These are phyloP conservation scores for Mus minutoides DNA, from an alignment of 2,797 vertebrate species.

Conservation along the genomic window DNA sequence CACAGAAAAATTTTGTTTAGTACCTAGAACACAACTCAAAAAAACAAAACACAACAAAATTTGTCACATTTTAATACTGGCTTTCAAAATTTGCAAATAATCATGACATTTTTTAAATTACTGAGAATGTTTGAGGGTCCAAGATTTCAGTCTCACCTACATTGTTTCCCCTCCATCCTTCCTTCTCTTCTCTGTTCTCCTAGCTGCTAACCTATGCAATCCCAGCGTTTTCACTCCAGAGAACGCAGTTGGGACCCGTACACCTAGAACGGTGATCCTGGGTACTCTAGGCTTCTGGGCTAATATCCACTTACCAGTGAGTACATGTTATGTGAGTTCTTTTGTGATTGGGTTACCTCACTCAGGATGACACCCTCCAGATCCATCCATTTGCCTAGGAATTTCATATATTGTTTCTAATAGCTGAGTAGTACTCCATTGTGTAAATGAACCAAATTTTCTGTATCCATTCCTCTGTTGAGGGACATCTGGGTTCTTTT, in stretches of 20 bases:
- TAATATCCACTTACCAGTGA: too few relatives aligned
- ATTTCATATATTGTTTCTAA: too few relatives aligned
- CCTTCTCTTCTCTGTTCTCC: not conserved
- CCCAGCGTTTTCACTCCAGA: not conserved
- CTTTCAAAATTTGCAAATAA: constrained; percentile 40
- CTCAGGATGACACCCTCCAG: too few relatives aligned
- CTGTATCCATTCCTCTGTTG: too few relatives aligned
- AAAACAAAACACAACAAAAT: not conserved
- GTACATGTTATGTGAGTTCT: too few relatives aligned
- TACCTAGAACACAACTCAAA: not conserved
- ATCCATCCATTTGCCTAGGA: too few relatives aligned
- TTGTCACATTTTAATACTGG: not conserved
- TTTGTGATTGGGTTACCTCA: too few relatives aligned
- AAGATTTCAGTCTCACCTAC: not conserved
- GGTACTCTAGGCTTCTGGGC: too few relatives aligned
- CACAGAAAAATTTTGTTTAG: not conserved
- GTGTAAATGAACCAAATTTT: too few relatives aligned
- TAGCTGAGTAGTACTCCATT: too few relatives aligned
- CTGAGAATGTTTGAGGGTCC: not conserved
- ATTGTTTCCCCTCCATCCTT: not conserved
- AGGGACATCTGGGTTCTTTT: too few relatives aligned
- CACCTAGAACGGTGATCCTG: not conserved
- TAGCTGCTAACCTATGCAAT: not conserved
- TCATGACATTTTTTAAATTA: not conserved
- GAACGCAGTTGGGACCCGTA: not conserved